Evolutionary conservation across 2,797 vertebrate species (phyloP).

Genomic region (Anniella stebbinsi): DNA sequence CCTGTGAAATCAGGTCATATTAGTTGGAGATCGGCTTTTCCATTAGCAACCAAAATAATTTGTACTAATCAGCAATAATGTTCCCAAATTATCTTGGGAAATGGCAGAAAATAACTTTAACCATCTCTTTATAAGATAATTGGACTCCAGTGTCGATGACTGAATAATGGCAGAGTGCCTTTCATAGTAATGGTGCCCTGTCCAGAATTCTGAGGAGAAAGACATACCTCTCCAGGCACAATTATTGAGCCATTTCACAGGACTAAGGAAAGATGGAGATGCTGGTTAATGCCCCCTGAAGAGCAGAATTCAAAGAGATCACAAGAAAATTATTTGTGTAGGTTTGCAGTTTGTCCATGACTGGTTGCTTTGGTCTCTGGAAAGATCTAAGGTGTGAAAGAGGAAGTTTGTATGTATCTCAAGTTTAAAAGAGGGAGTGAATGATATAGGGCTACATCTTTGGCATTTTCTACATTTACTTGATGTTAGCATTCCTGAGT

Average conservation of each 20-base stretch:
- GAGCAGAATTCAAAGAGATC: conserved; percentile 1
- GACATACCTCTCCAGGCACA: background rate
- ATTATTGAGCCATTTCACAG: conserved; percentile 24
- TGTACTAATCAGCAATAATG: conserved; percentile 15
- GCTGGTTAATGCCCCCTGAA: conserved; percentile 1
- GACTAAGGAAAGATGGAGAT: background rate
- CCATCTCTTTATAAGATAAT: conserved; percentile 22
- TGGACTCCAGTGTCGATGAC: background rate
- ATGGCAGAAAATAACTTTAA: conserved; percentile 33
- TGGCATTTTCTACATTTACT: background rate
- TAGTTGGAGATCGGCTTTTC: conserved; percentile 31
- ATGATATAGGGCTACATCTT: background rate
- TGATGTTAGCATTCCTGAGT: background rate
- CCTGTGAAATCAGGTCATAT: conserved; percentile 20
- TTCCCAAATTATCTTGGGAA: conserved; percentile 38
- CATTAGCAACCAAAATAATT: conserved; percentile 3
- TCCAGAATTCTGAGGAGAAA: background rate
- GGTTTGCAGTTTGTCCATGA: background rate
- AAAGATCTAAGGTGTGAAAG: background rate
- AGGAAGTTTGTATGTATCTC: background rate
- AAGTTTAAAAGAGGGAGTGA: background rate
- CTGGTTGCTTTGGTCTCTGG: background rate
- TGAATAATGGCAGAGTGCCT: background rate
- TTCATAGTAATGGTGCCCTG: conserved; percentile 25
- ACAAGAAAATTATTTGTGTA: background rate